Conservation (phyloP, 2,113 vertebrate species). For the Egretta garzetta region DNA sequence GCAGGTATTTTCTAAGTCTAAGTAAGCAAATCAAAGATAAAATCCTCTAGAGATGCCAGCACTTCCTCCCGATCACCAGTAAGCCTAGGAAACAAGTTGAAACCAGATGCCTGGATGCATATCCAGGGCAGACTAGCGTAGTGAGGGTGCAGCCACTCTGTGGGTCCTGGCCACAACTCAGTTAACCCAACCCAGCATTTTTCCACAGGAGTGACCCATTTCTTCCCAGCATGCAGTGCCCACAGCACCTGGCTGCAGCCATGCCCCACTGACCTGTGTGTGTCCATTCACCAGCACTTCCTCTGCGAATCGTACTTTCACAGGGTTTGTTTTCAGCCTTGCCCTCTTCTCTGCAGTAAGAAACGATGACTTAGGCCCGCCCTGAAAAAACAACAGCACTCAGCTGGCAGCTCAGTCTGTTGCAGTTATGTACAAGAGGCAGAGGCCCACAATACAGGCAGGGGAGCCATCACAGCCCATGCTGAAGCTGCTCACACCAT, state of each 20-base stretch:
- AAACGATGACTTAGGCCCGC: conserved; percentile 92
- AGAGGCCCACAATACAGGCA: not conserved
- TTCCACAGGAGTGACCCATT: not conserved
- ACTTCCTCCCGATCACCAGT: accelerated
- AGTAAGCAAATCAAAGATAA: not conserved
- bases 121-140: not conserved
- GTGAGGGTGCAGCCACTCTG: not conserved
- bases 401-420: not conserved
- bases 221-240: not conserved
- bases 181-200: accelerated
- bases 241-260: accelerated
- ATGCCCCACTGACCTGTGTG: conserved; percentile 83
- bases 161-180: not conserved
- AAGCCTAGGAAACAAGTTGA: not conserved
- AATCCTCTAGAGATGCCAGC: accelerated
- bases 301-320: conserved; percentile 96
- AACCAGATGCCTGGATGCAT: not conserved
- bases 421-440: not conserved
- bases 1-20: not conserved
- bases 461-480: accelerated
- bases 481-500: not conserved
- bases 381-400: conserved; percentile 75
- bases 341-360: conserved; percentile 96
- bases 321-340: conserved; percentile 91
- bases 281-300: conserved; percentile 95